Percentiles rank a stretch among this genome's conserved stretches.
Conservation (phyloP, 2,888 invertebrate species). For the Eilema depressum region DNA sequence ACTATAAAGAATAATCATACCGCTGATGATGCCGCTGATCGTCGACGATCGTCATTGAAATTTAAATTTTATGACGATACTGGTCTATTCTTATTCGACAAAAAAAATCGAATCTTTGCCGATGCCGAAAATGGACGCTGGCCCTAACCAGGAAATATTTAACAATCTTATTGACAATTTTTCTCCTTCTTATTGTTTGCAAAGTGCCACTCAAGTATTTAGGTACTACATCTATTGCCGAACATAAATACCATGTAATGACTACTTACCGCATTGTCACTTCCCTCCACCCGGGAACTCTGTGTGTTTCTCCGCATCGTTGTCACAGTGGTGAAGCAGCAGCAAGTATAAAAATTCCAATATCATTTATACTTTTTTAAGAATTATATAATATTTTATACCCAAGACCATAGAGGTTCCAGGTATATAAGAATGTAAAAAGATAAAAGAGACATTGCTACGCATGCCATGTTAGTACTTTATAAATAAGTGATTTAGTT, state of each 20-base stretch:
- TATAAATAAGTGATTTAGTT: constrained; percentile 32
- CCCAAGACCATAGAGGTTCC: not conserved
- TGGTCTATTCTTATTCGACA: too few species aligned
- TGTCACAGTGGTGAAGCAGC: not conserved
- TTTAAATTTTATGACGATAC: too few species aligned
- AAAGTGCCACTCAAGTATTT: too few species aligned
- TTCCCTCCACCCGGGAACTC: not conserved
- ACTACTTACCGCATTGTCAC: not conserved
- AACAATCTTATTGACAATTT: too few species aligned
- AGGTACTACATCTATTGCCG: too few species aligned
- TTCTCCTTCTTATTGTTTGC: too few species aligned
- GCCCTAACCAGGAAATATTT: too few species aligned
- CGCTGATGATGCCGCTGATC: too few species aligned
- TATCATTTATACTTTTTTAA: not conserved
- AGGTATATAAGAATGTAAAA: not conserved
- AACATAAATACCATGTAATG: not conserved
- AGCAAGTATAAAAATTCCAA: not conserved
- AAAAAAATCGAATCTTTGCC: too few species aligned
- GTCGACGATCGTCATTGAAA: too few species aligned
- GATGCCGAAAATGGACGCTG: too few species aligned
- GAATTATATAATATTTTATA: not conserved
- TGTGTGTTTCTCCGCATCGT: not conserved
- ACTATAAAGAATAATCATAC: too few species aligned
- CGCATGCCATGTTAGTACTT: not conserved
- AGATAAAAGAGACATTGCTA: not conserved